A percentile compares a stretch with the other conserved stretches of the same genome.
Evolutionary conservation across 2,113 vertebrate genomes (phyloP).

Genomic region (Ptyas mucosa): DNA sequence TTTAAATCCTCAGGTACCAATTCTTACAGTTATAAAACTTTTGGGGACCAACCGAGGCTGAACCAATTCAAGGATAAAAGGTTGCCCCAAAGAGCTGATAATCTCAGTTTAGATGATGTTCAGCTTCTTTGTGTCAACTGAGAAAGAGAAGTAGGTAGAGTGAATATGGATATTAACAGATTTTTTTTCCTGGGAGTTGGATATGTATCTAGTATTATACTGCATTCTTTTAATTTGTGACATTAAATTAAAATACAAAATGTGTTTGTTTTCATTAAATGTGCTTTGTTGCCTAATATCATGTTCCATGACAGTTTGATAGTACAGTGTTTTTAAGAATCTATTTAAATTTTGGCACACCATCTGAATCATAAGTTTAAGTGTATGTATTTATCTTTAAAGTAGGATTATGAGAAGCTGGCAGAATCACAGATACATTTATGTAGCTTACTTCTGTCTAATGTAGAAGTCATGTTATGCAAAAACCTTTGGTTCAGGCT

Average conservation of each 20-base stretch:
- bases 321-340: not conserved
- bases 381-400: not conserved
- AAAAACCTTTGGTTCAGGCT: not conserved
- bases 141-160: not conserved
- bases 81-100: not conserved
- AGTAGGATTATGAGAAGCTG: not conserved
- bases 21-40: not conserved
- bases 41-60: not conserved
- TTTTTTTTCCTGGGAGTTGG: not conserved
- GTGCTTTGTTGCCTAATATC: not conserved
- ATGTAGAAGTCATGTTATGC: not conserved
- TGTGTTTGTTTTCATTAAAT: not conserved
- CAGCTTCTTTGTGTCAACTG: not conserved
- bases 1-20: not conserved
- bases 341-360: not conserved
- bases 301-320: not conserved
- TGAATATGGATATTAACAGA: not conserved
- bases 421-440: not conserved
- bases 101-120: not conserved
- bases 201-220: not conserved
- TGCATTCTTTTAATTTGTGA: not conserved
- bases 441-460: not conserved
- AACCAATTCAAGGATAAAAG: not conserved
- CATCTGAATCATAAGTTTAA: not conserved
- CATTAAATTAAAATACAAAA: not conserved